phyloP scores from a whole-genome alignment of 2,888 invertebrate genomes.

The Cephus rjabovi region DNA sequence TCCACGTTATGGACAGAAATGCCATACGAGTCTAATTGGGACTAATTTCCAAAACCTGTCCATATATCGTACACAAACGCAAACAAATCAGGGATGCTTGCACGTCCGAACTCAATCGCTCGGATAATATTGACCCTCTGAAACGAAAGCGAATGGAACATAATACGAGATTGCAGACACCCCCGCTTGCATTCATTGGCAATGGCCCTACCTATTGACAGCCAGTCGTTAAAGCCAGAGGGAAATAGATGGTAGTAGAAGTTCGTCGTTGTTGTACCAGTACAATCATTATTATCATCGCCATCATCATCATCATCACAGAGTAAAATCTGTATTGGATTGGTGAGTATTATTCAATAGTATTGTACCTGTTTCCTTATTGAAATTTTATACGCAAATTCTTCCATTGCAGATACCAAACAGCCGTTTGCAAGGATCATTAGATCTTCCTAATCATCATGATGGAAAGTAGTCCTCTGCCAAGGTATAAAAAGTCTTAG shows the following conservation, averaged over 20 bases:
- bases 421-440: background rate
- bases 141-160: conserved; percentile 51
- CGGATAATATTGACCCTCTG: conserved; percentile 53
- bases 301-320: background rate
- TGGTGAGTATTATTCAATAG: background rate
- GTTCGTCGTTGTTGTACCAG: background rate
- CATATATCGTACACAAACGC: conserved; percentile 44
- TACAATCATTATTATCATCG: background rate
- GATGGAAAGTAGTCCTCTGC: background rate
- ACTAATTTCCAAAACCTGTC: conserved; percentile 60
- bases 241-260: background rate
- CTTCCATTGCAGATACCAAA: background rate
- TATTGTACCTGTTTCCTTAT: background rate
- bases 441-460: background rate
- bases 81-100: conserved; percentile 56
- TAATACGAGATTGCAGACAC: conserved; percentile 47
- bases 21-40: conserved; percentile 55
- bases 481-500: background rate
- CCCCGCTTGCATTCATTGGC: conserved; percentile 51
- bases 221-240: conserved; percentile 3
- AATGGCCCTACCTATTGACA: conserved; percentile 12
- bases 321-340: background rate
- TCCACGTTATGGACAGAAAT: background rate
- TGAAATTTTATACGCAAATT: background rate
- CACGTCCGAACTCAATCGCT: conserved; percentile 52